A percentile compares a stretch with the other conserved stretches of the same genome.
Evolutionary conservation across 1,140 invertebrate genomes (phyloP).

Genomic region (Drosophila erecta): DNA sequence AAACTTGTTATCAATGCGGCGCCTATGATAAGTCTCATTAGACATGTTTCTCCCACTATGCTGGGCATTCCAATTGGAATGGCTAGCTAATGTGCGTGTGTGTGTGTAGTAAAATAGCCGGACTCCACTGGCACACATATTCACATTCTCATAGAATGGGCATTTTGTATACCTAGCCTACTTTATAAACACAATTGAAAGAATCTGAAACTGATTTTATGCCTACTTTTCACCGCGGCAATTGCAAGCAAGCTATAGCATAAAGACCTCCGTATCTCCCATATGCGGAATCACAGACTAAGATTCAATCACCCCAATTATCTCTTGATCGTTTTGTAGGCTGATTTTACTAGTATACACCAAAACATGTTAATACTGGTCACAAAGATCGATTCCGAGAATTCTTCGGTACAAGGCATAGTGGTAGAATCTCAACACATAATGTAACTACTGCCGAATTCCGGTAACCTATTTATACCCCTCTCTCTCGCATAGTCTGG

Average conservation of each 20-base stretch:
- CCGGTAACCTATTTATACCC: not conserved
- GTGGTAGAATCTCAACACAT: not conserved
- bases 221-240: too few relatives aligned
- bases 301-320: not conserved
- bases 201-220: too few relatives aligned
- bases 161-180: not conserved
- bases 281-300: not conserved
- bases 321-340: not conserved
- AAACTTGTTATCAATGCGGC: slow-evolving; percentile 83
- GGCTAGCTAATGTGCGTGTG: not conserved
- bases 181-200: too few relatives aligned
- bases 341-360: not conserved
- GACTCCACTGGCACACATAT: not conserved
- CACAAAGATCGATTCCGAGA: too few relatives aligned
- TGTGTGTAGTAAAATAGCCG: slow-evolving; percentile 9
- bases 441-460: not conserved
- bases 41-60: slow-evolving; percentile 67
- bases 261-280: not conserved
- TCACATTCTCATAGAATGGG: not conserved
- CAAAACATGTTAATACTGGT: too few relatives aligned
- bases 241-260: too few relatives aligned
- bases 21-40: slow-evolving; percentile 80
- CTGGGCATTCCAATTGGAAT: slow-evolving; percentile 61
- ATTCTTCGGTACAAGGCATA: not conserved
- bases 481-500: slow-evolving; percentile 52